Evolutionary conservation across 2,888 invertebrate genomes (phyloP).

Genomic region (Diploptera punctata): DNA sequence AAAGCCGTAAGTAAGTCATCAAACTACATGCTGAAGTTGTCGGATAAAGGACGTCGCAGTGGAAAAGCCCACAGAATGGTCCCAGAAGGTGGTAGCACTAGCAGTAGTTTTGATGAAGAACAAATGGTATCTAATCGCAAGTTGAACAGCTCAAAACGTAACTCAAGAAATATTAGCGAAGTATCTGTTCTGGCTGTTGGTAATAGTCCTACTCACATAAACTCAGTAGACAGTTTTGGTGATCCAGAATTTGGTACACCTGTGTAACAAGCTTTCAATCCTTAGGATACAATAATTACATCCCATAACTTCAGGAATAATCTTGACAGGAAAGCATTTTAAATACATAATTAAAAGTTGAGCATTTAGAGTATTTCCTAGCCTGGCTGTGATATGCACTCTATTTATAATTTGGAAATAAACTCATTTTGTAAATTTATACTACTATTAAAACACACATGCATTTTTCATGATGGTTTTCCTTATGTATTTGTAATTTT

Average conservation of each 20-base stretch:
- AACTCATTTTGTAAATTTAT: too few species aligned
- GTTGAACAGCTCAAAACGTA: neutral
- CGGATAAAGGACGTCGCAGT: slow-evolving; percentile 37
- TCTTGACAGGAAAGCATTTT: too few species aligned
- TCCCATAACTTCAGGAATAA: neutral
- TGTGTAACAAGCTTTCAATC: slow-evolving; percentile 53
- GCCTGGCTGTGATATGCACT: too few species aligned
- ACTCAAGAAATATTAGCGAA: neutral
- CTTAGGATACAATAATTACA: neutral
- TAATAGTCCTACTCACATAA: slow-evolving; percentile 33
- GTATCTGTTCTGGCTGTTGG: slow-evolving; percentile 29
- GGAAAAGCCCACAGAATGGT: slow-evolving; percentile 39
- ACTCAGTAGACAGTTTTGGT: slow-evolving; percentile 61
- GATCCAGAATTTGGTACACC: slow-evolving; percentile 74
- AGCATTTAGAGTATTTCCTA: too few species aligned
- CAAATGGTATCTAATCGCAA: slow-evolving; percentile 15
- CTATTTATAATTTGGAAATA: too few species aligned
- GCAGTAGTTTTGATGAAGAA: slow-evolving; percentile 38
- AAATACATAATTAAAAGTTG: too few species aligned
- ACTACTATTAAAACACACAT: too few species aligned
- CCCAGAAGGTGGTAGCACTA: slow-evolving; percentile 30
- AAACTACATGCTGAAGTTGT: slow-evolving; percentile 27
- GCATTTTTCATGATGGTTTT: too few species aligned
- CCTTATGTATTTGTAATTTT: too few species aligned
- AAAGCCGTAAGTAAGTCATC: neutral